phyloP scores from a whole-genome alignment of 2,113 vertebrate genomes.

The Zosterops pallidus region DNA sequence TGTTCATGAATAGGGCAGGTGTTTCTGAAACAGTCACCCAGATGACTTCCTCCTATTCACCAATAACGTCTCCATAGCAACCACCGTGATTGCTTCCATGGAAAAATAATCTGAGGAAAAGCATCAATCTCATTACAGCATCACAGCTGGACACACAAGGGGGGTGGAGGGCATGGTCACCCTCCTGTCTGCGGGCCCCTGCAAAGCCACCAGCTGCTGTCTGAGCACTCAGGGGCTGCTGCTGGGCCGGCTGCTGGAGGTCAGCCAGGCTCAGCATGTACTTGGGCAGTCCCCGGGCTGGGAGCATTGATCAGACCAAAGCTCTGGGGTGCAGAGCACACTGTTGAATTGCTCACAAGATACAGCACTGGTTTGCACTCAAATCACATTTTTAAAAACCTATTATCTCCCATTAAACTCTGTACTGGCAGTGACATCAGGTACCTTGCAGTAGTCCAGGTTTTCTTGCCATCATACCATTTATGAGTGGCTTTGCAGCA shows the following conservation, averaged over 20 bases:
- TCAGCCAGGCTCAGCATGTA: neutral
- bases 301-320: neutral
- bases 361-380: neutral
- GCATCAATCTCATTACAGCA: neutral
- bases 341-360: neutral
- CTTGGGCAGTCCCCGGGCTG: neutral
- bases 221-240: neutral
- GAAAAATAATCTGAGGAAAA: conserved; percentile 46
- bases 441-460: neutral
- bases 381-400: neutral
- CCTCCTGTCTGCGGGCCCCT: neutral
- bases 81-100: neutral
- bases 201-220: conserved; percentile 1
- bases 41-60: conserved; percentile 51
- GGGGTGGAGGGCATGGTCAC: neutral
- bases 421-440: neutral
- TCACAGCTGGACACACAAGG: conserved; percentile 36
- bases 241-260: neutral
- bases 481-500: neutral
- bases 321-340: neutral
- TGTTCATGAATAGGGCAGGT: conserved; percentile 29
- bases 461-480: neutral
- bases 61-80: conserved; percentile 1
- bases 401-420: neutral
- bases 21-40: neutral